phyloP scores from a whole-genome alignment of 2,113 vertebrate genomes.

The Caranx melampygus region DNA sequence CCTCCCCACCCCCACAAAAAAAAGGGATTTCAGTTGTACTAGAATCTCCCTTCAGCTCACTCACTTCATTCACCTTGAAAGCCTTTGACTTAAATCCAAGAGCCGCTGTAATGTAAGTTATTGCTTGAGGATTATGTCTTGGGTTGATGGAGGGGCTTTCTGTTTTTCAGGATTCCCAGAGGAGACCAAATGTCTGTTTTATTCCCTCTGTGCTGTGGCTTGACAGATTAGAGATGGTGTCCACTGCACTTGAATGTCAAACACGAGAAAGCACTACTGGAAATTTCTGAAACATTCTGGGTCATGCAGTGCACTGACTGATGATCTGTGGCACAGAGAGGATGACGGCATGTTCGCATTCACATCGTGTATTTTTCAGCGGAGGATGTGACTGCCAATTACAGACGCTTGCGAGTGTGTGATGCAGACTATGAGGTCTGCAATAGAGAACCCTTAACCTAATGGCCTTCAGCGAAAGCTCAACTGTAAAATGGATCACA shows the following conservation, averaged over 20 bases:
- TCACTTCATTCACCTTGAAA: slow-evolving; percentile 49
- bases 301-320: slow-evolving; percentile 50
- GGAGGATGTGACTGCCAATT: slow-evolving; percentile 35
- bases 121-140: slow-evolving; percentile 56
- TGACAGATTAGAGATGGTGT: slow-evolving; percentile 55
- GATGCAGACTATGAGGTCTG: slow-evolving; percentile 11
- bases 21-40: background rate
- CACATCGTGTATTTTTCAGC: background rate
- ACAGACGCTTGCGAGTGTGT: slow-evolving; percentile 29
- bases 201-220: background rate
- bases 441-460: slow-evolving; percentile 62
- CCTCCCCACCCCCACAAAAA: background rate
- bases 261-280: slow-evolving; percentile 32
- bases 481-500: slow-evolving; percentile 41
- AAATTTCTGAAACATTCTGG: slow-evolving; percentile 53
- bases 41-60: slow-evolving; percentile 14
- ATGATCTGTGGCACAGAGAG: slow-evolving; percentile 48
- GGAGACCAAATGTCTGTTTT: slow-evolving; percentile 43
- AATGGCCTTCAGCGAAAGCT: slow-evolving; percentile 52
- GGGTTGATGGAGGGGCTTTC: slow-evolving; percentile 43
- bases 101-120: slow-evolving; percentile 50
- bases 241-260: slow-evolving; percentile 38
- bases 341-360: background rate
- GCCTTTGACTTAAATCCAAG: slow-evolving; percentile 46
- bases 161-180: slow-evolving; percentile 47